These are phyloP conservation scores for Percopsis omiscomaycus DNA, from an alignment of 2,797 vertebrate species.

Conservation along the genomic window DNA sequence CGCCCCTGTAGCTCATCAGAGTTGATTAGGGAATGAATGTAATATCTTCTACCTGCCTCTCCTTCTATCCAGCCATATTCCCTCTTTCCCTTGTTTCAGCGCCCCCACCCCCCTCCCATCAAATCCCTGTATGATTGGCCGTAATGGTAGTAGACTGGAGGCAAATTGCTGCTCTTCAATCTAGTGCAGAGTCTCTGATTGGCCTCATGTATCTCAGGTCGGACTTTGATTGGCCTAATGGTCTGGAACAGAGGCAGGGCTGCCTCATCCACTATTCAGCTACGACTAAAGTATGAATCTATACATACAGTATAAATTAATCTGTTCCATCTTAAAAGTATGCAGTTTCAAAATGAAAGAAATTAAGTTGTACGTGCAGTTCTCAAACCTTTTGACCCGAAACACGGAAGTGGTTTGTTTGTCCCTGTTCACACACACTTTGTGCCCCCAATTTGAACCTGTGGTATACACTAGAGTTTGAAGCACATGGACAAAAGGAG, in stretches of 20 bases:
- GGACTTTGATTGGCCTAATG: slow-evolving; percentile 55
- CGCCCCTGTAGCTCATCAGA: background rate
- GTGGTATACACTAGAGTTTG: background rate
- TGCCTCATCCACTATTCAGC: background rate
- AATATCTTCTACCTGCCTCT: background rate
- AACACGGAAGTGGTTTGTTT: no score
- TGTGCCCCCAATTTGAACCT: no score
- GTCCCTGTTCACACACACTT: no score
- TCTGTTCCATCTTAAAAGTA: background rate
- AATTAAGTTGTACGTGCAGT: no score
- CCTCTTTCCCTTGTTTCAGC: slow-evolving; percentile 12
- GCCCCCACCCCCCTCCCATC: slow-evolving; percentile 3
- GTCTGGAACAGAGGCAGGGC: slow-evolving; percentile 30
- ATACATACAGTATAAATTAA: background rate
- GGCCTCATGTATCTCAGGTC: slow-evolving; percentile 60
- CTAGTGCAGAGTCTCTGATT: slow-evolving; percentile 54
- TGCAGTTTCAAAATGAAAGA: no score
- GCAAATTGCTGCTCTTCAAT: slow-evolving; percentile 69
- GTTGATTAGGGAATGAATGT: background rate
- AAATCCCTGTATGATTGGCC: slow-evolving; percentile 65
- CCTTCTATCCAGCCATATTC: background rate
- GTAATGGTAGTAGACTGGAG: slow-evolving; percentile 61
- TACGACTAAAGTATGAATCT: background rate
- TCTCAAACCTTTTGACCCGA: no score
- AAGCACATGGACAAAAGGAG: background rate